Evolutionary conservation across 2,888 invertebrate genomes (phyloP), one percentile per base, ranked within the genome.

Genomic region (Drosophila mimica): DNA sequence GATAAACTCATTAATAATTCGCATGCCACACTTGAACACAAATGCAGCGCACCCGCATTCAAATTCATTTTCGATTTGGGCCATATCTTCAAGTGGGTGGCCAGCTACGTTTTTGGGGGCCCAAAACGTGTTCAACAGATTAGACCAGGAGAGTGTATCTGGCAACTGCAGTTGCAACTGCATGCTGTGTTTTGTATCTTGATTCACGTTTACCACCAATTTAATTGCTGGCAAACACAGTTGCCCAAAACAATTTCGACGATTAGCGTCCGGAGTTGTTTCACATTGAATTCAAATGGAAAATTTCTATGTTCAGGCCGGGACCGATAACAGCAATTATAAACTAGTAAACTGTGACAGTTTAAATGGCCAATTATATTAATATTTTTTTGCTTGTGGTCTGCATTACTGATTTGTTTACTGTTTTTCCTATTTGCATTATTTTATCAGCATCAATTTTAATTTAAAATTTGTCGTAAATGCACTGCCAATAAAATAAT

Each of bases 1-100:
- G 83, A 89, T 88, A 89, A 79, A 78, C 83, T 89, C 74, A 71
- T 64, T 53, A 72, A 82, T 88, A 85, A 83, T 83, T 76, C 70
- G 78, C 75, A 72, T 63, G 72, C 60, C 70, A 76, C 70, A 75
- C 65, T 75, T 75, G 71, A 72, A 75, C 88, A 51, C 70, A 74
- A 62, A 8, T 54, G 71, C 57, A 54, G 51, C 30, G 20, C 15
- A 20, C 38, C n/a, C 30, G 38, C 28, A 46, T 56, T 51, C 53
- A 34, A 69, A 62, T 36, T 53, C 54, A 59, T 56, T 68, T 68
- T 61, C 36, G 28, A 43, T 70, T 69, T 56, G 62, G n/a, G 38
- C 25, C n/a, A 31, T 33, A 52, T 52, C 36, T 20, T 59, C n/a
- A 15, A 28, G 56, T 46, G 43, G 58, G 60, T 30, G 36, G 60